phyloP scores from a whole-genome alignment of 2,797 vertebrate species.

The Sebastes hubbsi region DNA sequence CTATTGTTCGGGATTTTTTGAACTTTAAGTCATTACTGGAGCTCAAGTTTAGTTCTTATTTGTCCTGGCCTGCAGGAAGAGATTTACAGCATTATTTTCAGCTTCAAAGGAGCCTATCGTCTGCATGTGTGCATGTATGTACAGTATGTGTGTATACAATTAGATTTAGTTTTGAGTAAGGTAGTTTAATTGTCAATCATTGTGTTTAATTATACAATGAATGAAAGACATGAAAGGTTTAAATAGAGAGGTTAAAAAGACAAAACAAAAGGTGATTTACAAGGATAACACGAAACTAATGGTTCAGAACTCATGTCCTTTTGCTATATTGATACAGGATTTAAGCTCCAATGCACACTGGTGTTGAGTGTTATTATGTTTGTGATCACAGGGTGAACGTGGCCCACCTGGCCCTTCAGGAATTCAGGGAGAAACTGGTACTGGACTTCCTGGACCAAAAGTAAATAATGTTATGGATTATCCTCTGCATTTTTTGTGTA shows the following conservation, averaged over 20 bases:
- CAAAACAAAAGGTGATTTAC: not conserved
- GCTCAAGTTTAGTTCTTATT: not conserved
- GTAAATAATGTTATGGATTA: constrained; percentile 62
- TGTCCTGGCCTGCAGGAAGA: constrained; percentile 48
- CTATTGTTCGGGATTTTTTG: not conserved
- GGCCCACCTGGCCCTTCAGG: constrained; percentile 85
- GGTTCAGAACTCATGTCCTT: not conserved
- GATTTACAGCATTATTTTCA: constrained; percentile 11
- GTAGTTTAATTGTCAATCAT: not conserved
- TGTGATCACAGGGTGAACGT: constrained; percentile 86
- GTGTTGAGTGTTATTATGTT: constrained; percentile 6
- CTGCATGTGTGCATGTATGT: not conserved
- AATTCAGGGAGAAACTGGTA: constrained; percentile 89
- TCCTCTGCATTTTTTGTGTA: not conserved
- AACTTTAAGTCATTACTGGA: not conserved
- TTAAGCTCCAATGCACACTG: not conserved
- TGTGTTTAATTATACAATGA: not conserved
- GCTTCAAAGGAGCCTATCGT: constrained; percentile 1
- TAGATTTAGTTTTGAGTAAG: not conserved
- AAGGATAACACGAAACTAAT: not conserved
- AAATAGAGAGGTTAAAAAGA: not conserved
- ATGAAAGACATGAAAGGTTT: not conserved
- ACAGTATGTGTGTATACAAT: not conserved
- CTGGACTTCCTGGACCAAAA: constrained; percentile 89
- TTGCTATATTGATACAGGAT: not conserved